phyloP scores from a whole-genome alignment of 2,888 invertebrate genomes.

The Polydrusus pterygomalis region DNA sequence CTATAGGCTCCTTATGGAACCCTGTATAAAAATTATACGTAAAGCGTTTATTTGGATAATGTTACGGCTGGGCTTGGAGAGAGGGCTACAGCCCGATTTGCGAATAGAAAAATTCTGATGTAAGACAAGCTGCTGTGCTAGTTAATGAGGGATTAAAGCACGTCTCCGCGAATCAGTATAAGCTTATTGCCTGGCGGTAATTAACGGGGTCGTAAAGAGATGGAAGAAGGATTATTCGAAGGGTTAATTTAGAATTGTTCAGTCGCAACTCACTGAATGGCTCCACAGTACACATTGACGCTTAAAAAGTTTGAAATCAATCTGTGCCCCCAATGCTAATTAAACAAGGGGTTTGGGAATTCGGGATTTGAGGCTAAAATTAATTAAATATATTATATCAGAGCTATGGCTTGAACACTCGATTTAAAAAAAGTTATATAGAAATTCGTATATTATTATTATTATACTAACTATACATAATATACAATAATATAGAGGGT shows the following conservation, averaged over 20 bases:
- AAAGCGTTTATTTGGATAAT: not conserved
- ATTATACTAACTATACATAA: no score
- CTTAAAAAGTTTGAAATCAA: conserved; percentile 65
- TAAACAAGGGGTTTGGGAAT: conserved; percentile 10
- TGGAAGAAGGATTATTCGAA: conserved; percentile 68
- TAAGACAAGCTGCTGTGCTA: not conserved
- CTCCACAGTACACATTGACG: conserved; percentile 59
- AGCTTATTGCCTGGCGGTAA: conserved; percentile 60
- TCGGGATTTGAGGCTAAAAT: no score
- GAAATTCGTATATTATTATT: no score
- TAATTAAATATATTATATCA: no score
- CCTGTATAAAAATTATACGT: no score
- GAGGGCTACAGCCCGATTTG: not conserved
- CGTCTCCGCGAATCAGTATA: conserved; percentile 67
- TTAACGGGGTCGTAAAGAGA: conserved; percentile 65
- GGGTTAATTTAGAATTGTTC: conserved; percentile 71
- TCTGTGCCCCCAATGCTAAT: conserved; percentile 56
- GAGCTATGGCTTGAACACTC: no score
- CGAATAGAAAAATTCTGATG: not conserved
- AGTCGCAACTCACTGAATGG: conserved; percentile 60
- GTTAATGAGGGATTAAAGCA: conserved; percentile 62
- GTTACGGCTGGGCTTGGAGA: not conserved
- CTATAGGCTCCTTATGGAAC: no score
- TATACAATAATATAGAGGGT: no score
- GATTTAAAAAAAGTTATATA: no score